Percentiles rank a stretch among this genome's conserved stretches.
Evolutionary conservation across 2,113 vertebrate species (phyloP).

Genomic region (Pseudopodoces humilis): DNA sequence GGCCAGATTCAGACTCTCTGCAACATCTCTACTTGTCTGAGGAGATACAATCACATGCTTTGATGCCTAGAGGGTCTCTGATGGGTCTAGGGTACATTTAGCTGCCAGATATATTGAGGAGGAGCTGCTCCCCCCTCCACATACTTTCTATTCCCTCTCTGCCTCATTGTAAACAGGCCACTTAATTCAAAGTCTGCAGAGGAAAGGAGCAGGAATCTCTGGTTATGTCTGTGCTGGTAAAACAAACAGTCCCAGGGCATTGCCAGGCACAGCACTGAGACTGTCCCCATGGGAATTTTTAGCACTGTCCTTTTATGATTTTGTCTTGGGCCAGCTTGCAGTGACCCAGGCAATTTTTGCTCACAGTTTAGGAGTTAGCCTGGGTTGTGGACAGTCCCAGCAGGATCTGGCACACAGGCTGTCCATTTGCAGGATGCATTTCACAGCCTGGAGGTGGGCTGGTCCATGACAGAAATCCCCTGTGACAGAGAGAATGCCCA

Average conservation of each 20-base stretch:
- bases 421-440: neutral
- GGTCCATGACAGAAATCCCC: neutral
- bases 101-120: neutral
- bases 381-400: neutral
- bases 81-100: neutral
- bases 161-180: neutral
- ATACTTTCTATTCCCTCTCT: neutral
- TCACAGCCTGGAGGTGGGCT: neutral
- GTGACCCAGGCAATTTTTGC: neutral
- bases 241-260: slow-evolving; percentile 26
- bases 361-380: neutral
- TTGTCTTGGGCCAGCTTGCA: neutral
- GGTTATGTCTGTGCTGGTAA: neutral
- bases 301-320: neutral
- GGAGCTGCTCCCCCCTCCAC: neutral
- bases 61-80: neutral
- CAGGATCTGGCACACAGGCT: neutral
- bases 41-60: neutral
- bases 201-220: neutral
- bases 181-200: neutral
- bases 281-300: neutral
- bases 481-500: neutral
- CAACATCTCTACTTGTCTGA: neutral
- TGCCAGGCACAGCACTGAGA: neutral
- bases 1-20: neutral